phyloP scores from a whole-genome alignment of 2,797 vertebrate genomes.

The Halcyon chelicuti region DNA sequence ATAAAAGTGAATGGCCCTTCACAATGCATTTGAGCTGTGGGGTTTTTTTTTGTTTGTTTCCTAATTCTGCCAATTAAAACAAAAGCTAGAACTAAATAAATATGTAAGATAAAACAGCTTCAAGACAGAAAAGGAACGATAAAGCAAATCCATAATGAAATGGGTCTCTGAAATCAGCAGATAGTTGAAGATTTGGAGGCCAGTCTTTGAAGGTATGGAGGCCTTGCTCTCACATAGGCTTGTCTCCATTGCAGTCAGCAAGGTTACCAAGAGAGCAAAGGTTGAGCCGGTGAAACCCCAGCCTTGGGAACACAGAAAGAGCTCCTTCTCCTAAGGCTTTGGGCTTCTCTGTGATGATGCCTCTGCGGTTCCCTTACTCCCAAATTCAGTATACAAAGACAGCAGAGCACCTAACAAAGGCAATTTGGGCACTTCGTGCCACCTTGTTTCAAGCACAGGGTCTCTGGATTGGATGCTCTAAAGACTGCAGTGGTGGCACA shows the following conservation, averaged over 20 bases:
- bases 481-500: neutral
- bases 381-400: neutral
- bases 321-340: neutral
- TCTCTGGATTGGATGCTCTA: neutral
- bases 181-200: neutral
- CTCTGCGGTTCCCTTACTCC: neutral
- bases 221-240: neutral
- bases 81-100: neutral
- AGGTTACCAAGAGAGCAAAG: neutral
- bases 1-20: neutral
- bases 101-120: neutral
- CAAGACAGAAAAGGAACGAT: neutral
- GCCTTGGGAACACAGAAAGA: neutral
- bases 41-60: neutral
- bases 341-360: neutral
- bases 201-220: neutral
- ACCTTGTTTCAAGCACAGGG: neutral
- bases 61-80: neutral
- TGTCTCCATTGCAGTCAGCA: neutral
- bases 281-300: rapidly evolving
- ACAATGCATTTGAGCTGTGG: neutral
- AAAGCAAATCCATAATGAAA: neutral
- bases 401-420: neutral
- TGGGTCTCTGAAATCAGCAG: neutral
- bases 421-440: neutral